A percentile compares a stretch with the other conserved stretches of the same genome.
Conservation (phyloP, 2,797 vertebrate species). For the Falco novaeseelandiae region DNA sequence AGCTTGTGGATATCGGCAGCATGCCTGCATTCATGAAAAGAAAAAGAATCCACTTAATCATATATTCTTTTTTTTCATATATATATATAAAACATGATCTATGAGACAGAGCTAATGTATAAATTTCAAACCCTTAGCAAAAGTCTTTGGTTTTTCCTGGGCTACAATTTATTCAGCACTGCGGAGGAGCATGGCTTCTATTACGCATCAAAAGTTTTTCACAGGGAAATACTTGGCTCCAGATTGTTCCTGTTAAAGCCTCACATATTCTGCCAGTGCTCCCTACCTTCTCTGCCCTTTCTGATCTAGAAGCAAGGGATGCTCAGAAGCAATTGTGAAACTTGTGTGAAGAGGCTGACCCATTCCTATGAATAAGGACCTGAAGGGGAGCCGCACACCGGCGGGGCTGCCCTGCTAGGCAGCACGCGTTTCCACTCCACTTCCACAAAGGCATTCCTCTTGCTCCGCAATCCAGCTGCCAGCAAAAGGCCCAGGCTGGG, state of each 20-base stretch:
- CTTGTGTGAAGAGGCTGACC: neutral
- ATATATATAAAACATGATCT: neutral
- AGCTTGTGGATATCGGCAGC: neutral
- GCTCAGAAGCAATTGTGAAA: neutral
- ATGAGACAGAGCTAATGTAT: neutral
- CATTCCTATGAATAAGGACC: neutral
- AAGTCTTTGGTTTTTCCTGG: neutral
- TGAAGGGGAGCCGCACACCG: neutral
- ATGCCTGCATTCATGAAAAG: neutral
- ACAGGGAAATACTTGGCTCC: neutral
- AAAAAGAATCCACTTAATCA: neutral
- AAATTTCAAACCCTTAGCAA: neutral
- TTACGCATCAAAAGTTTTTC: neutral
- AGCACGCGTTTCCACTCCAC: fast-evolving
- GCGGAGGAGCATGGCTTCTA: neutral
- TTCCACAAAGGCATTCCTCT: neutral
- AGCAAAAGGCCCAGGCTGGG: neutral
- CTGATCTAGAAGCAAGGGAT: neutral
- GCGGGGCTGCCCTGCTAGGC: fast-evolving
- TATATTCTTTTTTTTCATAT: neutral
- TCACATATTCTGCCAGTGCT: neutral
- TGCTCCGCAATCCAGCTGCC: neutral
- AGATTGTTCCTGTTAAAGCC: neutral
- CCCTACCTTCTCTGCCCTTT: neutral
- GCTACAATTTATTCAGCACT: neutral